These are phyloP conservation scores for Danionella dracula DNA, from an alignment of 2,797 vertebrate species.

Conservation along the genomic window DNA sequence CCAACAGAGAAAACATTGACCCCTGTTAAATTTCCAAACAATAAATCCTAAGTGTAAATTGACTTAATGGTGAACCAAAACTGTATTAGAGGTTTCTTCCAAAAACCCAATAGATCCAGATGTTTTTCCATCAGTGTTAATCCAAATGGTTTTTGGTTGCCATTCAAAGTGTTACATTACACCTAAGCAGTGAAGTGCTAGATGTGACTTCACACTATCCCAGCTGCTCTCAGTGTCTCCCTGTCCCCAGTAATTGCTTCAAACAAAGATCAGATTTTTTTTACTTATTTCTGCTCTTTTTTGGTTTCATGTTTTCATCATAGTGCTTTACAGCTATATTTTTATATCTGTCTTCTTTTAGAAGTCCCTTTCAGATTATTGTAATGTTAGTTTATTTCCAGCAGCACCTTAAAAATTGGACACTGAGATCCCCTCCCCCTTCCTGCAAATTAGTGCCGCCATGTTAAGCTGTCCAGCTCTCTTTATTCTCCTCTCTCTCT, in stretches of 20 bases:
- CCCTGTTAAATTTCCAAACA: no score
- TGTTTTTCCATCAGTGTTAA: no score
- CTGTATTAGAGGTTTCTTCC: no score
- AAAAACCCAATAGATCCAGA: no score
- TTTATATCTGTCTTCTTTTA: neutral
- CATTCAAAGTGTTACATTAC: neutral
- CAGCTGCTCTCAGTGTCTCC: neutral
- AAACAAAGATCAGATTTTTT: neutral
- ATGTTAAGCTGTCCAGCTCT: slow-evolving; percentile 26
- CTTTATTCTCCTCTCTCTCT: slow-evolving; percentile 29
- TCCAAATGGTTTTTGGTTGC: no score
- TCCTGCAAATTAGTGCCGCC: slow-evolving; percentile 27
- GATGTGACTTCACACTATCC: neutral
- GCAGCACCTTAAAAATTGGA: neutral
- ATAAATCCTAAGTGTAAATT: no score
- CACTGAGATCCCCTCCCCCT: neutral
- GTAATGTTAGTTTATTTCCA: neutral
- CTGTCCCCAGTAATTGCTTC: neutral
- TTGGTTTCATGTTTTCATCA: neutral
- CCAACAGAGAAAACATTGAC: no score
- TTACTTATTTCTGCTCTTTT: neutral
- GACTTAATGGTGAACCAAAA: no score
- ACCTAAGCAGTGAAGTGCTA: neutral
- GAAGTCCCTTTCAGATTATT: neutral
- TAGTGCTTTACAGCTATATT: neutral